Evolutionary conservation across 2,113 vertebrate genomes (phyloP), one percentile per base, ranked within the genome.

Genomic region (Sardina pilchardus): DNA sequence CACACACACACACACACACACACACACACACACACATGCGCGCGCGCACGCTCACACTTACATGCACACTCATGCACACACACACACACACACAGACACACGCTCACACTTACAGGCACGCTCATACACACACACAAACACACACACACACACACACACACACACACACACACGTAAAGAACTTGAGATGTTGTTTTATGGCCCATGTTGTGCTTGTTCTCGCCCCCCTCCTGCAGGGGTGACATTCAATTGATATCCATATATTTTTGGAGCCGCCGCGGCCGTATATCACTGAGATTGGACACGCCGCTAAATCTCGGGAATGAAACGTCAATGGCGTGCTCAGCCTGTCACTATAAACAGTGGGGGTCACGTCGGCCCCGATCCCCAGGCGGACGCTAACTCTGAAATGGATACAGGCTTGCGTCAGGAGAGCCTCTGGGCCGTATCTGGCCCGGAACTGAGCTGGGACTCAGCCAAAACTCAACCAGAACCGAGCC

Each of bases 31-130:
- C 39, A 45, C 59, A 81, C 80, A 24, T 36, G 4, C 39, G 17
- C 36, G 63, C 80, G 9, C 78, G 44, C 84, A 19, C 48, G 10
- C 59, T n/a, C 30, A 14, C n/a, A 43, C 71, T 42, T 71, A 21
- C 50, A 56, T 21, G 12, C 19, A 56, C 50, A 6, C 50, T 17
- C 56, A n/a, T 8, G 24, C 21, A 63, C 26, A 67, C 42, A 81
- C 2, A 16, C 53, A 53, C 44, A 36, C 24, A 24, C 81, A 48
- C 43, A n/a, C 56, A 82, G 67, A 83, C 67, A 80, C 14, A 42
- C 86, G 83, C 53, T n/a, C 36, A 85, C 19, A 26, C n/a, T 12
- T 24, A 83, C 50, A 83, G 34, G 63, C 34, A 83, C 82, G 63
- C 50, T 63, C 48, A 83, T 53, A 56, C 26, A 59, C 53, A 59